These are phyloP conservation scores for Cylindroiulus punctatus DNA, from an alignment of 2,888 invertebrate genomes.

Conservation along the genomic window DNA sequence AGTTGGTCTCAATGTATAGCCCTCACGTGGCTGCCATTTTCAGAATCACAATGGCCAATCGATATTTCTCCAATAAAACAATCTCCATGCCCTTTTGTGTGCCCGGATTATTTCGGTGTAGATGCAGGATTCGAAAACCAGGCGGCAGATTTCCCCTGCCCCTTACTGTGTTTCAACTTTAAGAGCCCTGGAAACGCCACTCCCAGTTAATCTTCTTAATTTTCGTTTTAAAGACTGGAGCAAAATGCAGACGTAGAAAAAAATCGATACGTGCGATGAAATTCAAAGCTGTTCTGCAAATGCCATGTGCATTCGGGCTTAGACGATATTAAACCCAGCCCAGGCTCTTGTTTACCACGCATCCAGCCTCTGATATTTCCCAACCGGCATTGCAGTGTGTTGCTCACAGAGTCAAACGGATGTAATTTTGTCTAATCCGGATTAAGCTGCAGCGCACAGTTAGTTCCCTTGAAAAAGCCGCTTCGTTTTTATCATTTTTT, in stretches of 20 bases:
- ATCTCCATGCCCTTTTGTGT: neutral
- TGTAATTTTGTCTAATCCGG: neutral
- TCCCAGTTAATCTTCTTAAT: slow-evolving; percentile 10
- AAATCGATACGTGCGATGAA: neutral
- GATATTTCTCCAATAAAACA: neutral
- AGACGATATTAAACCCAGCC: neutral
- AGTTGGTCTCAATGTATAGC: too few species aligned
- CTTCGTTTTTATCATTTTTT: neutral
- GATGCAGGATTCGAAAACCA: neutral
- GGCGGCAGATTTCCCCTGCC: neutral
- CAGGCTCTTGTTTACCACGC: neutral
- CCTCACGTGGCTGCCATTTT: neutral
- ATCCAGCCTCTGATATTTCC: neutral
- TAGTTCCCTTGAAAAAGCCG: neutral
- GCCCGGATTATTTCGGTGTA: neutral
- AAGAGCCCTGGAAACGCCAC: slow-evolving; percentile 18
- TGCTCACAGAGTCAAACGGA: neutral
- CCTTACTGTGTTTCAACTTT: neutral
- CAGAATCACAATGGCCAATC: neutral
- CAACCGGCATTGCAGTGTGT: neutral
- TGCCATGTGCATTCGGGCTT: neutral
- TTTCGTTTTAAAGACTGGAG: slow-evolving; percentile 18
- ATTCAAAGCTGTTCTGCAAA: neutral
- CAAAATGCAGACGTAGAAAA: neutral
- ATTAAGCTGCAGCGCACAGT: neutral